Conservation (phyloP, 2,113 vertebrate species). For the Rhineura floridana region DNA sequence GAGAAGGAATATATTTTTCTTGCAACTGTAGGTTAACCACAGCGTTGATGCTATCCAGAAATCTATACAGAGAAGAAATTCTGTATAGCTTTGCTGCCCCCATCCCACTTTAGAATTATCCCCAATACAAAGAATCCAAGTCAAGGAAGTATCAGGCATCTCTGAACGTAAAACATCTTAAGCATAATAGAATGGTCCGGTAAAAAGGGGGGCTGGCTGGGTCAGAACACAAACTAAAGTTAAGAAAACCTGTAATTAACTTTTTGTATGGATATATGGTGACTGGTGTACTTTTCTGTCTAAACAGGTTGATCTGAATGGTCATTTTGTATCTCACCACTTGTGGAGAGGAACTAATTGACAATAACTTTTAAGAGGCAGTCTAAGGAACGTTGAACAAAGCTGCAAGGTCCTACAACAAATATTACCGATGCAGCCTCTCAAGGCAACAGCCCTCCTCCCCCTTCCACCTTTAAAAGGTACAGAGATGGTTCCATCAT, state of each 20-base stretch:
- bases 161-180: neutral
- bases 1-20: neutral
- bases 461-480: conserved; percentile 30
- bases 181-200: no score
- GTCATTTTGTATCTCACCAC: neutral
- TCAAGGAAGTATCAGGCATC: neutral
- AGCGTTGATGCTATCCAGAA: neutral
- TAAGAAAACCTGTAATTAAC: neutral
- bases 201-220: neutral
- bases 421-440: conserved; percentile 27
- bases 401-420: neutral
- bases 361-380: neutral
- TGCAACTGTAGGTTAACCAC: neutral
- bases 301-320: neutral
- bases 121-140: neutral
- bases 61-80: neutral
- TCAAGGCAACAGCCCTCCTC: neutral
- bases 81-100: no score
- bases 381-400: neutral
- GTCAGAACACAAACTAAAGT: neutral
- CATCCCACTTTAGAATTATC: neutral
- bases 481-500: conserved; percentile 2
- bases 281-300: neutral
- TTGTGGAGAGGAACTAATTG: no score
- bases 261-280: neutral